These are phyloP conservation scores for roundworm (Caenorhabditis elegans) DNA, from an alignment of 1,140 invertebrate genomes.

Conservation along the genomic window WBcel235 BX284606.5:11530001-11530500, in stretches of 20 bases:
- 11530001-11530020: background rate
- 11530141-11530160: background rate
- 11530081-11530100: background rate
- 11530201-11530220: background rate
- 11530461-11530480: too few species aligned
- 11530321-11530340: too few species aligned
- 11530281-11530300: background rate
- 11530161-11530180: background rate
- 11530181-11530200: background rate
- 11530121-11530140: background rate
- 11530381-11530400: background rate
- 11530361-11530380: background rate
- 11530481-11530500: too few species aligned
- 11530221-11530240: background rate
- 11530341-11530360: background rate
- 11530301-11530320: too few species aligned
- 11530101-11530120: background rate
- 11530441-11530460: too few species aligned
- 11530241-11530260: background rate
- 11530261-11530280: background rate
- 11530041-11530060: too few species aligned
- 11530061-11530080: too few species aligned
- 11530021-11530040: background rate
- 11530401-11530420: too few species aligned
- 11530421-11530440: too few species aligned